Evolutionary conservation across 2,797 vertebrate species (phyloP), one percentile per base, ranked within the genome.

Genomic region (Sebastes itinus): DNA sequence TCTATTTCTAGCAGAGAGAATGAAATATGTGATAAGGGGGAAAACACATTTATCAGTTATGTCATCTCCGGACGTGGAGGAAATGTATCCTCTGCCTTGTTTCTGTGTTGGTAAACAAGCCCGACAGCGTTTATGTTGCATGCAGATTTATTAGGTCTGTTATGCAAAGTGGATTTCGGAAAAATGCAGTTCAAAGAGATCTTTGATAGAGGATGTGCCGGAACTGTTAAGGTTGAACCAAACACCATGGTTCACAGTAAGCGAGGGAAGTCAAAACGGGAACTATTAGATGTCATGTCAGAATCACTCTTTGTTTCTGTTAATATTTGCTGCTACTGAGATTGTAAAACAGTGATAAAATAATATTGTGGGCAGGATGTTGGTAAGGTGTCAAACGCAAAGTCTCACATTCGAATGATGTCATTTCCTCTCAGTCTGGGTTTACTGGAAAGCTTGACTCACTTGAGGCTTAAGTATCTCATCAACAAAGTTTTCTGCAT

Each of bases 41-140:
- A 28, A 78, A 75, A 49, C 75, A 75, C 75, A 90, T 89, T 87
- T 74, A 81, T 89, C 85, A 86, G 66, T 69, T 76, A 25, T 71
- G 58, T 81, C 74, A 76, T 86, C 69, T 81, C 66, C 76, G 73
- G 75, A 87, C 76, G 66, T 42, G 28, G 33, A 74, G 49, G 38
- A 77, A 87, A 71, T 65, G 55, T 25, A 20, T 82, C 59, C 52
- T 77, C 32, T 76, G 52, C 25, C 38, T 59, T 25, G 54, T 70
- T 75, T 83, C 56, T 72, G 61, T 77, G 66, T 74, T 81, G 65
- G 74, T 80, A 89, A 86, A 88, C 70, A 80, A 46, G 46, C 25
- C 18, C 20, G 49, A 72, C 67, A 70, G 49, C 35, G 16, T 85
- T 75, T 62, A 7, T 22, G 18, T 61, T 38, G 35, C 46, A 9